These are phyloP conservation scores for Montipora capricornis DNA, from an alignment of 64 coral and sea anemone genomes.

Conservation along the genomic window DNA sequence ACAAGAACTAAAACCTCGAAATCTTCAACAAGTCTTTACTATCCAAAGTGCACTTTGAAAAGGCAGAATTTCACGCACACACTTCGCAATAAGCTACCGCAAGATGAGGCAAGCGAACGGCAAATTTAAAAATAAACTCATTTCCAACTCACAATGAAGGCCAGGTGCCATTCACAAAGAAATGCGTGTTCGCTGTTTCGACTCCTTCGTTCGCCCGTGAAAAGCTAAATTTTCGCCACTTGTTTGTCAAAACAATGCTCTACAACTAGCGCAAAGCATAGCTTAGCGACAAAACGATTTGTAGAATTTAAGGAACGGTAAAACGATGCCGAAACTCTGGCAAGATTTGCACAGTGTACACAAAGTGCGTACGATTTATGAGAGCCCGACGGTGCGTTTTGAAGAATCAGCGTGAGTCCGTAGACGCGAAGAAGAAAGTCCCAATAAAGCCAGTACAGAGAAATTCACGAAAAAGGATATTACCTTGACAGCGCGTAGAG, in stretches of 20 bases:
- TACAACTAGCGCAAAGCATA: background rate
- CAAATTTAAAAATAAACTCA: conserved; percentile 26
- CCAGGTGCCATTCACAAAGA: conserved; percentile 79
- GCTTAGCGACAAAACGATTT: background rate
- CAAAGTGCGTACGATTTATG: conserved; percentile 1
- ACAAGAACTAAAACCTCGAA: background rate
- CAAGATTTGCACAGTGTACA: background rate
- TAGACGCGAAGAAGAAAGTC: background rate
- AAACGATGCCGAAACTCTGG: background rate
- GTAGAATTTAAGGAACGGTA: conserved; percentile 34
- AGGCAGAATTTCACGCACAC: background rate
- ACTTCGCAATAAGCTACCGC: background rate
- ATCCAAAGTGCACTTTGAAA: background rate
- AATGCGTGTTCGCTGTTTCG: conserved; percentile 64
- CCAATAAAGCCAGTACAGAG: background rate
- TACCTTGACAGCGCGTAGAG: conserved; percentile 23
- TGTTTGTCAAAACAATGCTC: background rate
- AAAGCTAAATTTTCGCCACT: background rate
- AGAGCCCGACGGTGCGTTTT: background rate
- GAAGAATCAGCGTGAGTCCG: background rate
- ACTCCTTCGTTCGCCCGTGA: conserved; percentile 23
- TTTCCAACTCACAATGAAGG: conserved; percentile 62
- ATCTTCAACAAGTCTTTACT: background rate
- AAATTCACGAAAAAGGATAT: background rate
- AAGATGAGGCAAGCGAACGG: background rate